phyloP scores from a whole-genome alignment of 2,888 invertebrate species.

The Stegophylla sp. region DNA sequence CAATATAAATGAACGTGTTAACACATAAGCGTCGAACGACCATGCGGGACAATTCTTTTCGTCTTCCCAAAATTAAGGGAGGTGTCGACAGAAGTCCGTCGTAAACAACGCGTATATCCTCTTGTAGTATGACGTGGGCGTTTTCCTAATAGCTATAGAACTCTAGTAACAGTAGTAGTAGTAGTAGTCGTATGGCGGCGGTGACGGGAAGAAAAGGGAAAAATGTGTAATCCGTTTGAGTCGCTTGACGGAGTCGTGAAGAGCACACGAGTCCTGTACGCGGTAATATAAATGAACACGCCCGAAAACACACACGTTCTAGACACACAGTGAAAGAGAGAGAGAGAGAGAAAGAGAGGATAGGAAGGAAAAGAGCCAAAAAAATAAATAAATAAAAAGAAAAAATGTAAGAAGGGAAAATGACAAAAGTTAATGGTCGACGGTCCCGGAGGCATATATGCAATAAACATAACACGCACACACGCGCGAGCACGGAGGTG shows the following conservation, averaged over 20 bases:
- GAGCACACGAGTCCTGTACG: neutral
- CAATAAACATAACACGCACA: slow-evolving; percentile 59
- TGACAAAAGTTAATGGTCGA: slow-evolving; percentile 59
- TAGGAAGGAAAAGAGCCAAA: neutral
- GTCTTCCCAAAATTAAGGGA: neutral
- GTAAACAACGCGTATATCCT: slow-evolving; percentile 6
- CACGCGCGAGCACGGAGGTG: slow-evolving; percentile 26
- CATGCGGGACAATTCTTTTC: neutral
- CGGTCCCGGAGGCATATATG: slow-evolving; percentile 59
- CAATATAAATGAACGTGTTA: too few species aligned
- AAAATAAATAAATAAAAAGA: slow-evolving; percentile 9
- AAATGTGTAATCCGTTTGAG: slow-evolving; percentile 13
- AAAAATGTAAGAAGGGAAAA: slow-evolving; percentile 44
- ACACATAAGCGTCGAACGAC: neutral
- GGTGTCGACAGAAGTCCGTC: neutral
- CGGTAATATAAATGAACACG: slow-evolving; percentile 29
- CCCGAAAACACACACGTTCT: neutral
- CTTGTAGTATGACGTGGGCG: neutral
- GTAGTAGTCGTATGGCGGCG: neutral
- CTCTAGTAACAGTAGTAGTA: neutral
- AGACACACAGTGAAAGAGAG: too few species aligned
- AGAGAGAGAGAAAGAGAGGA: too few species aligned
- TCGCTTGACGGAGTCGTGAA: neutral
- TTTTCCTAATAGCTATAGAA: slow-evolving; percentile 12
- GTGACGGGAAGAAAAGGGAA: neutral